Evolutionary conservation across 2,113 vertebrate genomes (phyloP).

Genomic region (Illadopsis cleaveri): DNA sequence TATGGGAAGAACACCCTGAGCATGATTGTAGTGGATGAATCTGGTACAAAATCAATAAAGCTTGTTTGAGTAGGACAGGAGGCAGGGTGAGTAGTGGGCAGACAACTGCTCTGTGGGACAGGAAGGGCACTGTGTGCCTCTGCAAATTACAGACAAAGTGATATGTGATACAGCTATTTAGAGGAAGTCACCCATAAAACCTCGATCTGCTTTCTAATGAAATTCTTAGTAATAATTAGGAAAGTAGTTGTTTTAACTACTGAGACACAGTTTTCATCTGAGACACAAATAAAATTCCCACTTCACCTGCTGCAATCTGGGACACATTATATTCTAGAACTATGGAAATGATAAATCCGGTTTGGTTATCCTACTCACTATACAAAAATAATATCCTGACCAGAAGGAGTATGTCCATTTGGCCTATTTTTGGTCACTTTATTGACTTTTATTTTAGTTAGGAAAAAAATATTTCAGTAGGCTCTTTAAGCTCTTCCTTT

Average conservation of each 20-base stretch:
- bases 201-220: background rate
- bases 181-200: background rate
- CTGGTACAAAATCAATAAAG: background rate
- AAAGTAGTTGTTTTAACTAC: background rate
- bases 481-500: background rate
- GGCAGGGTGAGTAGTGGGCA: background rate
- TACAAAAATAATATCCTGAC: background rate
- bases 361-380: background rate
- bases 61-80: background rate
- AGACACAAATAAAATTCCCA: background rate
- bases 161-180: background rate
- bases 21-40: background rate
- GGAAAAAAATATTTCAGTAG: background rate
- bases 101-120: background rate
- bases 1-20: background rate
- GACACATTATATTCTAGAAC: background rate
- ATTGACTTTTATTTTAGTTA: background rate
- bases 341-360: background rate
- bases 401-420: background rate
- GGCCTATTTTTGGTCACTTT: background rate
- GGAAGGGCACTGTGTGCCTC: background rate
- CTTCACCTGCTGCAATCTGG: background rate
- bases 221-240: background rate
- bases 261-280: no score
- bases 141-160: background rate